phyloP scores from a whole-genome alignment of 2,888 invertebrate genomes.

The Noctua janthina region DNA sequence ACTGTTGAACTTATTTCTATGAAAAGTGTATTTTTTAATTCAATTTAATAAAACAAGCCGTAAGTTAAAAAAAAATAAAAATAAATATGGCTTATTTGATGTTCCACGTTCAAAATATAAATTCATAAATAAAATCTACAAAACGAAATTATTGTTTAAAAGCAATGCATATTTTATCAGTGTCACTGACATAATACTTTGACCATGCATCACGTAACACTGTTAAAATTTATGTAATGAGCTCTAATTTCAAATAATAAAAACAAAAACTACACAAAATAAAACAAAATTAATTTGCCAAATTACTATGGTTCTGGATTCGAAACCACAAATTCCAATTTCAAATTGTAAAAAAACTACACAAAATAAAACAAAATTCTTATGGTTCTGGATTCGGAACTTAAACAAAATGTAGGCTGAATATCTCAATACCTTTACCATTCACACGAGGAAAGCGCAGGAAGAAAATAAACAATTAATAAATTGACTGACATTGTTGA shows the following conservation, averaged over 20 bases:
- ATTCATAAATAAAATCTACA: slow-evolving; percentile 10
- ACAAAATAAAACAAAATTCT: background rate
- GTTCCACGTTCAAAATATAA: background rate
- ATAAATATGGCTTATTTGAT: background rate
- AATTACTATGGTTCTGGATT: background rate
- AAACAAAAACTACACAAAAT: background rate
- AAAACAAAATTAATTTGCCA: background rate
- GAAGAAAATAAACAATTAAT: background rate
- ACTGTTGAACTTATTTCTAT: slow-evolving; percentile 13
- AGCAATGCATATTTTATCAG: background rate
- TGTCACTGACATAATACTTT: background rate
- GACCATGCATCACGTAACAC: background rate
- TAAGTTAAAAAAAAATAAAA: background rate
- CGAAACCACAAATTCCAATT: slow-evolving; percentile 15
- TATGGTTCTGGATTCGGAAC: background rate
- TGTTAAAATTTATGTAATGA: background rate
- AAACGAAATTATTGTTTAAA: background rate
- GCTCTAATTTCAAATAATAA: slow-evolving; percentile 20
- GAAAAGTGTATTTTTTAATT: background rate
- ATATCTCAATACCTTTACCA: slow-evolving; percentile 13
- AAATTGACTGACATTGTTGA: background rate
- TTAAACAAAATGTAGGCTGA: background rate
- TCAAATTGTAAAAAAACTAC: background rate
- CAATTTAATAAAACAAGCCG: background rate
- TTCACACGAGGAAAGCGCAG: background rate